A percentile compares a stretch with the other conserved stretches of the same genome.
Conservation (phyloP, 2,888 invertebrate species). For the Noctua janthe region DNA sequence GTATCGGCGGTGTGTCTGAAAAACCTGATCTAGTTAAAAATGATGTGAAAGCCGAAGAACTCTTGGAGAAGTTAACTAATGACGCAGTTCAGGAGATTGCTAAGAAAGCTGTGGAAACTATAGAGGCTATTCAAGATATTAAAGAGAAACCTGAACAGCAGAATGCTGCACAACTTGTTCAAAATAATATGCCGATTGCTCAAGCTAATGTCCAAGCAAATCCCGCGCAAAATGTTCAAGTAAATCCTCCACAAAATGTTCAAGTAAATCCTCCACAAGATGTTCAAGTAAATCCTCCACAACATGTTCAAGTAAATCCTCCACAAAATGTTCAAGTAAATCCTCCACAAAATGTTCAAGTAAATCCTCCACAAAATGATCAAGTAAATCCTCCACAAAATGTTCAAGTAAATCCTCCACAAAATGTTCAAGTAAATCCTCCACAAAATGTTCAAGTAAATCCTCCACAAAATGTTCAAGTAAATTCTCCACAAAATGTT, state of each 20-base stretch:
- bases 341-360: conserved; percentile 23
- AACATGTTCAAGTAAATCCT: conserved; percentile 5
- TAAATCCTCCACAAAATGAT: conserved; percentile 22
- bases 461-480: conserved; percentile 11
- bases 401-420: background rate
- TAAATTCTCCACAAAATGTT: conserved; percentile 20
- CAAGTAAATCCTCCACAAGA: conserved; percentile 26
- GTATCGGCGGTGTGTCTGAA: conserved; percentile 84
- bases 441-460: conserved; percentile 17
- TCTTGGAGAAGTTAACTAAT: conserved; percentile 78
- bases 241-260: conserved; percentile 13
- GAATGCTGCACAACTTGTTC: conserved; percentile 11
- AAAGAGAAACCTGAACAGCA: conserved; percentile 73
- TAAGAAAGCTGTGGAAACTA: conserved; percentile 85
- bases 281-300: conserved; percentile 13
- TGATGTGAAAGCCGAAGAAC: conserved; percentile 74
- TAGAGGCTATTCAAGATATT: conserved; percentile 86
- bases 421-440: too few species aligned
- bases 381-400: conserved; percentile 13
- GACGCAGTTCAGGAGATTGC: conserved; percentile 87
- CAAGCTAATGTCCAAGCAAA: conserved; percentile 7
- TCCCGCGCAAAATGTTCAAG: conserved; percentile 23
- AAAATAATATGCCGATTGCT: conserved; percentile 35
- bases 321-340: conserved; percentile 16
- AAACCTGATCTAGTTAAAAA: conserved; percentile 73